A percentile compares a stretch with the other conserved stretches of the same genome.
phyloP scores from a whole-genome alignment of 2,797 vertebrate genomes.

The Myotis pilosus region DNA sequence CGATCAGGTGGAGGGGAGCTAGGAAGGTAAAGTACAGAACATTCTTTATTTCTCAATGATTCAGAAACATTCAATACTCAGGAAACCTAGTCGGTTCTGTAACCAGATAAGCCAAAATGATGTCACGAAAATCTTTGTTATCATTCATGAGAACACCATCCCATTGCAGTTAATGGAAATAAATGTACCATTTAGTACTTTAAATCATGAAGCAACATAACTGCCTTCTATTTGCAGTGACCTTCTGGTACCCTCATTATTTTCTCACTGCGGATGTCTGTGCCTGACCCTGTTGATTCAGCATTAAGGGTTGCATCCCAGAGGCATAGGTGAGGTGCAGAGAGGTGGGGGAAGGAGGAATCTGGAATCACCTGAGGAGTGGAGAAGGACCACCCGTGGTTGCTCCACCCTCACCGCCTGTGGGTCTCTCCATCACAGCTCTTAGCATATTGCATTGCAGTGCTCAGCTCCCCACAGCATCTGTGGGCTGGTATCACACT shows the following conservation, averaged over 20 bases:
- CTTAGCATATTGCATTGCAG: neutral
- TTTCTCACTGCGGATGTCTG: conserved; percentile 42
- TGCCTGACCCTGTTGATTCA: conserved; percentile 67
- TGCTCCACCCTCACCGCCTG: neutral
- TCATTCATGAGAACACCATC: conserved; percentile 56
- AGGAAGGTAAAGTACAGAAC: conserved; percentile 7
- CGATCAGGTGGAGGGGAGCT: neutral
- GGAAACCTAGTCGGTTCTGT: conserved; percentile 11
- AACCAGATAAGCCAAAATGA: conserved; percentile 49
- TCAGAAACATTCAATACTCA: neutral
- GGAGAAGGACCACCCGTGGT: neutral
- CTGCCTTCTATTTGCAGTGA: conserved; percentile 69
- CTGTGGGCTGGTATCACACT: neutral
- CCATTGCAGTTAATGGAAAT: conserved; percentile 76
- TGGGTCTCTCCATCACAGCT: neutral
- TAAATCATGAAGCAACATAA: conserved; percentile 71
- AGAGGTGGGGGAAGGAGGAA: neutral
- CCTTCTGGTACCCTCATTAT: conserved; percentile 70
- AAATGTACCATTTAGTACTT: conserved; percentile 51
- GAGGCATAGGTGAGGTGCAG: conserved; percentile 7
- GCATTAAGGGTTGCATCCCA: conserved; percentile 27
- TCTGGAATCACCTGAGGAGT: neutral
- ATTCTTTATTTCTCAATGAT: conserved; percentile 39
- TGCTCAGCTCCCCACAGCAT: neutral
- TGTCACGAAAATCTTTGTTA: conserved; percentile 73